Evolutionary conservation across 2,113 vertebrate species (phyloP), one percentile per base, ranked within the genome.

Genomic region (Siniperca knerii): DNA sequence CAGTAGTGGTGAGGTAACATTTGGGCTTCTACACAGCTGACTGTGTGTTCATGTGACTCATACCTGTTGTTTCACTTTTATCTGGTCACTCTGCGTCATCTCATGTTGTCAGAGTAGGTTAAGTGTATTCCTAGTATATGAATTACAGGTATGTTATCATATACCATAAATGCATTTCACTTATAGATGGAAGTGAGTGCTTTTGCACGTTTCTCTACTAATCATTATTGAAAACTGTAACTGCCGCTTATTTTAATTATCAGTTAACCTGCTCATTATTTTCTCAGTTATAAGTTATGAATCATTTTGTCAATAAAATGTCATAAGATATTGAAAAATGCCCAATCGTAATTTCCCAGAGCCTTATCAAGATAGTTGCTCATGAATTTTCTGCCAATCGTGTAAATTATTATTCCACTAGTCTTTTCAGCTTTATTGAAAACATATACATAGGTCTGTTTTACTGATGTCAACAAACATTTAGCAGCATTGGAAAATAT

Each of bases 1-100:
- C 66, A 44, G 82, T 25, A 25, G 37, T 1, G n/a, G 29, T 33
- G 57, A 84, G 77, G 2, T 52, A 70, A 77, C 35, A 4, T 77
- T 37, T 29, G 64, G 68, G 73, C 74, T 61, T 37, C 78, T 44
- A 11, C 60, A 3, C 64, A 62, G 55, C 54, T 60, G 48, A 55
- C 75, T 50, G 42, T 46, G 48, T 35, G 62, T 48, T 81, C 6
- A 4, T 37, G 58, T 84, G 75, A 68, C 84, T 87, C 81, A 78
- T 60, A 81, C 48, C 84, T 66, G 72, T 81, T 69, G 69, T 69
- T 76, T 77, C 25, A 46, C 37, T 61, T 70, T 37, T 18, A 21
- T 54, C 65, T 48, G 0, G 44, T 37, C 42, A 35, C 66, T 66
- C 37, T 23, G 52, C 66, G 73, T 46, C 40, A 18, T 55, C 37